These are phyloP conservation scores for Malurus splendens DNA, from an alignment of 2,797 vertebrate species.

Conservation along the genomic window DNA sequence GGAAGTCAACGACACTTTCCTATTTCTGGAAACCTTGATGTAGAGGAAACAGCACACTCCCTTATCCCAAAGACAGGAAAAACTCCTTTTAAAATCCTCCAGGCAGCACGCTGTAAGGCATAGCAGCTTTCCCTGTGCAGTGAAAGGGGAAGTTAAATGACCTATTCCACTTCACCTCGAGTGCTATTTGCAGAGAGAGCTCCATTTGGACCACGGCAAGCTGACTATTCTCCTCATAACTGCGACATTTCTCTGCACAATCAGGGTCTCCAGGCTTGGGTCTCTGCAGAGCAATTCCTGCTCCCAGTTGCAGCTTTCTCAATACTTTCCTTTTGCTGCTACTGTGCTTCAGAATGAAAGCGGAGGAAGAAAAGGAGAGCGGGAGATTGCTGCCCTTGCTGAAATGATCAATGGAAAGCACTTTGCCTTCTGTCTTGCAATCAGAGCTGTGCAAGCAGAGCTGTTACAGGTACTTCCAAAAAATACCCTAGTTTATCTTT, in stretches of 20 bases:
- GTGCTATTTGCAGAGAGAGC: background rate
- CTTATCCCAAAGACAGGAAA: background rate
- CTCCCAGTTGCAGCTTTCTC: background rate
- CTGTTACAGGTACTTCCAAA: background rate
- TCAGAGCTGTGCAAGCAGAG: background rate
- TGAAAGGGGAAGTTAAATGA: background rate
- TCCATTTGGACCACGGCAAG: background rate
- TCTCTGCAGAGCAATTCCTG: constrained; percentile 25
- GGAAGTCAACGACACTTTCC: background rate
- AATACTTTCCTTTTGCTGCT: background rate
- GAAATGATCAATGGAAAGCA: constrained; percentile 38
- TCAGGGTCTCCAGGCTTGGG: background rate
- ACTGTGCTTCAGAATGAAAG: constrained; percentile 15
- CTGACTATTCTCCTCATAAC: background rate
- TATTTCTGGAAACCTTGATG: background rate
- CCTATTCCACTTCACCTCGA: constrained; percentile 13
- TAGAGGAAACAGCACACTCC: fast-evolving
- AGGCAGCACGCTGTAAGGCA: fast-evolving
- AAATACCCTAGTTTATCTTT: background rate
- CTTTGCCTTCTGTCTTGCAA: constrained; percentile 5
- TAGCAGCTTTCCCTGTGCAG: background rate
- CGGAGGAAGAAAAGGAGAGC: constrained; percentile 11
- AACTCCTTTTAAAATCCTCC: background rate
- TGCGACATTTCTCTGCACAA: background rate
- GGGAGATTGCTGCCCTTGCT: background rate